phyloP scores from a whole-genome alignment of 2,797 vertebrate species.

The Halcyon smyrnensis region DNA sequence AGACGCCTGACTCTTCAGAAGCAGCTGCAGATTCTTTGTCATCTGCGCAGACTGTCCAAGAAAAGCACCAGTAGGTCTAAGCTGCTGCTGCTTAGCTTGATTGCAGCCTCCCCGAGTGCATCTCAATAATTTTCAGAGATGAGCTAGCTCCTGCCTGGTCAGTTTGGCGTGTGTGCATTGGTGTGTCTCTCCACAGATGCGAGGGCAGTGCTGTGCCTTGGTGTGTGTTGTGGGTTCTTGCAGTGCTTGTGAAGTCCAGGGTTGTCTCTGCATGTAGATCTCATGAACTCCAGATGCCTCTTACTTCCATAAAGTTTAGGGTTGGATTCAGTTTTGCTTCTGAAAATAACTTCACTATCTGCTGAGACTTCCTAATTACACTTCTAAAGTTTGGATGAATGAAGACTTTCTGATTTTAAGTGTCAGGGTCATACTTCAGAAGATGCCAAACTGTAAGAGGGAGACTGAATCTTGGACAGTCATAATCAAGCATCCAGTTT shows the following conservation, averaged over 20 bases:
- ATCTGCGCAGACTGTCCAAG: neutral
- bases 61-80: neutral
- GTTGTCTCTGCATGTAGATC: neutral
- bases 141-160: neutral
- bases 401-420: neutral
- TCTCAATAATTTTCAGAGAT: neutral
- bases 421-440: neutral
- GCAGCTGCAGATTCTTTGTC: neutral
- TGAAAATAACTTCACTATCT: neutral
- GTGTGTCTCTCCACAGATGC: neutral
- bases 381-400: neutral
- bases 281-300: neutral
- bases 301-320: neutral
- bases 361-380: neutral
- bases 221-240: neutral
- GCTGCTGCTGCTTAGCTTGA: neutral
- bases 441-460: neutral
- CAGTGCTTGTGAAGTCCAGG: neutral
- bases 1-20: neutral
- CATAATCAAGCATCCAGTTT: neutral
- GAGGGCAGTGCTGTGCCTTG: fast-evolving
- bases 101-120: neutral
- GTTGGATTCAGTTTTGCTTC: neutral
- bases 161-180: neutral
- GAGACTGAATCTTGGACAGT: neutral